Base-by-base conservation (phyloP, 2,113 vertebrate species). In the Dryoscopus gambensis region DNA sequence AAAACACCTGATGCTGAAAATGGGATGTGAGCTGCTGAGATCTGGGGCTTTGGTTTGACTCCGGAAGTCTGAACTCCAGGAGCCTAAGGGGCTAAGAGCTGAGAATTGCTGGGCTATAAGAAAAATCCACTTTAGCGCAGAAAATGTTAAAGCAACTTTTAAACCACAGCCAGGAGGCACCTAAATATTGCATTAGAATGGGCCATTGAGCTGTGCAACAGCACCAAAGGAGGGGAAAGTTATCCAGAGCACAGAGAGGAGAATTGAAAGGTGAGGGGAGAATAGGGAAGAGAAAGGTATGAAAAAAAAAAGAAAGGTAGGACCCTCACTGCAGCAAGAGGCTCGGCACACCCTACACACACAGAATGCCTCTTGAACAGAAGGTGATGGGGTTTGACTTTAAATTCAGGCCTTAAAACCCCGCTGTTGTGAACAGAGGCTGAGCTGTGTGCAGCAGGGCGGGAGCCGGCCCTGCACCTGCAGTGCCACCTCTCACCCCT, bases 81-180 rank as follows among this genome's bases (percentile, higher is more conserved):
- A 94, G 63, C 81, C 46, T 37, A 18, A 93, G 78, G 70, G 77
- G 59, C 49, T 57, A 52, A 82, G 39, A 82, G 16, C 21, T n/a
- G 67, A 87, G 35, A 93, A 74, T 47, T 71, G 79, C 35, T 71
- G 56, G 60, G 53, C 39, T 86, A 14, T 47, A 63, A 60, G 78
- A 85, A 90, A 95, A 83, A 87, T 50, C 55, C 53, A 67, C 30
- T 55, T 70, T 6, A 83, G 47, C 15, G 46, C 33, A 88, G 60
- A 59, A 95, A 91, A 93, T 9, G 67, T 83, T 80, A 50, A 95
- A 95, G 63, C 12, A 73, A 80, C 84, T 85, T 93, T 79, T 77
- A 90, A 91, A 70, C 70, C 55, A 86, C 60, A 85, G 94, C 82
- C 70, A 77, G 85, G 39, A 94, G 85, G 81, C 78, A 94, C 50